Conservation (phyloP, 1,140 invertebrate genomes). For the Choristoneura fumiferana region DNA sequence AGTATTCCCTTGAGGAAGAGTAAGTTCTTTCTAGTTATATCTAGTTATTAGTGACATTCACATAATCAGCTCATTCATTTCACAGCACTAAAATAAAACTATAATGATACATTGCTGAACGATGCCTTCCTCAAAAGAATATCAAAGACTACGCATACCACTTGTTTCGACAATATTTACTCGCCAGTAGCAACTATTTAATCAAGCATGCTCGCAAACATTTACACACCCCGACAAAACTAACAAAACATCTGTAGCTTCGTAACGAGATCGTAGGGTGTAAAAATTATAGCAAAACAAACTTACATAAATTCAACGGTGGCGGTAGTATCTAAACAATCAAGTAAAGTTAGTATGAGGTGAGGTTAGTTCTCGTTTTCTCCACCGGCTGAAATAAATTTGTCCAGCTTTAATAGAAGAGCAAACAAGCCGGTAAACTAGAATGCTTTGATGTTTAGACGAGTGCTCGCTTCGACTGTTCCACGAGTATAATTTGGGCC, state of each 20-base stretch:
- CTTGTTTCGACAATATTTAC: background rate
- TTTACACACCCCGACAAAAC: background rate
- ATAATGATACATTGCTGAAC: too few relatives aligned
- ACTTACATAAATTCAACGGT: background rate
- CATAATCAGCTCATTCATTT: too few relatives aligned
- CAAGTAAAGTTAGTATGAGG: background rate
- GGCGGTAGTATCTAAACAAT: background rate
- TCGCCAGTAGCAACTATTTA: background rate
- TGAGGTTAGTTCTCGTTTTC: background rate
- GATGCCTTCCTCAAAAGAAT: background rate
- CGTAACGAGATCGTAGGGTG: constrained; percentile 10
- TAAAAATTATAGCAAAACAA: constrained; percentile 15
- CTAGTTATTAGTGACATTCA: too few relatives aligned
- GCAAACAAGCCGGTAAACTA: constrained; percentile 2
- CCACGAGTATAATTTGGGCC: constrained; percentile 10
- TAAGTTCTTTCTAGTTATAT: too few relatives aligned
- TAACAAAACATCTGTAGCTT: constrained; percentile 9
- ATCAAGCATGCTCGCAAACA: background rate
- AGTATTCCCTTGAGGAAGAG: background rate
- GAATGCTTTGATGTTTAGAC: constrained; percentile 13
- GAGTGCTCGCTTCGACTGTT: constrained; percentile 6
- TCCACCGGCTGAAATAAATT: constrained; percentile 1
- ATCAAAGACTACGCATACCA: background rate
- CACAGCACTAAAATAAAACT: background rate
- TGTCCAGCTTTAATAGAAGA: background rate